Conservation (phyloP, 2,113 vertebrate genomes). For the Catharus fuscescens region DNA sequence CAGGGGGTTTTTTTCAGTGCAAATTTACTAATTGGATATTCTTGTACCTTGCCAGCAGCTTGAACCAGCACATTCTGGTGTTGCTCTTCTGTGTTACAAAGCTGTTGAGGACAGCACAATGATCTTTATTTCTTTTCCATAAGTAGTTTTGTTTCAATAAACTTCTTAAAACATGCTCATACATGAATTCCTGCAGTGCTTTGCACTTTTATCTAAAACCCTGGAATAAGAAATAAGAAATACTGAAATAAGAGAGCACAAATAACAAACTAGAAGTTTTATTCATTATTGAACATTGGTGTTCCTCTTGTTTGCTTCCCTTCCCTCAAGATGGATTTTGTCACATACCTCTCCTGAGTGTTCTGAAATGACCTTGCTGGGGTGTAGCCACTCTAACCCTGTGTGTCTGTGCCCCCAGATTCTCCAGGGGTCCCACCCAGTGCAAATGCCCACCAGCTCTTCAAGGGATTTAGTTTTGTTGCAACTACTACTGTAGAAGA, state of each 20-base stretch:
- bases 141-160: not conserved
- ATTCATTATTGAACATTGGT: not conserved
- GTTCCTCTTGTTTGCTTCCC: not conserved
- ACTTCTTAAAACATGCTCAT: not conserved
- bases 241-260: not conserved
- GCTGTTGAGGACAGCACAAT: not conserved
- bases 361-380: not conserved
- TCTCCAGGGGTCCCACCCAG: constrained; percentile 97
- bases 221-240: not conserved
- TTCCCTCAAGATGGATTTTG: not conserved
- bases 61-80: not conserved
- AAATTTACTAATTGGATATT: not conserved
- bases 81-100: not conserved
- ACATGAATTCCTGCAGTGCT: not conserved
- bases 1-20: not conserved
- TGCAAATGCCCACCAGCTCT: constrained; percentile 96
- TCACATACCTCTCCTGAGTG: not conserved
- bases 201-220: not conserved
- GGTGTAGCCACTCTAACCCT: constrained; percentile 11
- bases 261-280: not conserved
- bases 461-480: constrained; percentile 99
- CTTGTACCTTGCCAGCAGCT: not conserved
- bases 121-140: not conserved
- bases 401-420: constrained; percentile 77
- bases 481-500: constrained; percentile 90